Evolutionary conservation across 1,140 invertebrate genomes (phyloP), one percentile per base, ranked within the genome.

Genomic region (Thaumatotibia leucotreta): DNA sequence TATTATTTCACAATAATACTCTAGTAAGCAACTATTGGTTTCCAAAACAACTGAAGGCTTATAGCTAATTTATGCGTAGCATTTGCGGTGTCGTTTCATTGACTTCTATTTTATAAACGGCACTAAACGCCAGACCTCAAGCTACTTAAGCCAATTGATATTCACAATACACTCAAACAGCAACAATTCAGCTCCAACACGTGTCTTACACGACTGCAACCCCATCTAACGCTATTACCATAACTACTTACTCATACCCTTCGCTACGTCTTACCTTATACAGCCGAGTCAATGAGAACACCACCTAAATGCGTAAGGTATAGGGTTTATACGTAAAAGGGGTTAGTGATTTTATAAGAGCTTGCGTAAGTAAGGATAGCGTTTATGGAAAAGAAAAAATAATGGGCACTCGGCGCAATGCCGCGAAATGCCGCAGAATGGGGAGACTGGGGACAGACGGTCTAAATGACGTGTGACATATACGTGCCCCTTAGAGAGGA

Each of bases 391-490:
- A 76, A 76, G 79, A 84, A 84, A 77, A 82, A 84, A 84, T 86
- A 87, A 84, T 85, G 83, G 82, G 65, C 76, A 81, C 75, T 84
- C 75, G 73, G 49, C 58, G 67, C 73, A 73, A 62, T 62, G 61
- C 49, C 9, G 45, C 39, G 45, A 83, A 81, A 80, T 76, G 75
- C 70, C 75, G 71, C 70, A 39, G 64, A 31, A 33, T 65, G 69
- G 80, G 79, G 83, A 81, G 79, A 29, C 3, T 31, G 52, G 24
- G 52, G 52, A 58, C 52, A 82, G 82, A 84, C 84, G 81, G 75
- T 84, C 76, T 73, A 75, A 83, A 89, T 84, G 85, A 88, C 83
- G 82, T 85, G 87, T 88, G 85, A 88, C 87, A 87, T 63, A 70
- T 75, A 85, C 86, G 83, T 86, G 83, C 77, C 73, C 75, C 76